Base-by-base conservation (phyloP, 2,797 vertebrate genomes). In the Gephyroberyx darwinii region DNA sequence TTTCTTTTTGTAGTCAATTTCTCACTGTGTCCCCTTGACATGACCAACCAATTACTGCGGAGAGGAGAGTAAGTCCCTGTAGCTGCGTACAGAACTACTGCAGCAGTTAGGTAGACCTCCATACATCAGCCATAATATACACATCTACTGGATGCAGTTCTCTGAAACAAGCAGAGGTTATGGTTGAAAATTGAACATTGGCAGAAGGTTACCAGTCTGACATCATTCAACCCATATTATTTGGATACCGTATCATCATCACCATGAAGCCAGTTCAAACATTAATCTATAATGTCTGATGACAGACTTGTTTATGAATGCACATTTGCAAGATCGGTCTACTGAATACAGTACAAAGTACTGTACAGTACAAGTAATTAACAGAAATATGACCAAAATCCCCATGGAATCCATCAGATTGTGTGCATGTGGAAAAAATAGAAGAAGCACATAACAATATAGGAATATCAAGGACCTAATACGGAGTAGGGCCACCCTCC, bases 1-100 rank as follows among this genome's bases (percentile, higher is more conserved):
- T 88, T 85, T 87, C 85, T 84, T 71, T 76, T 78, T 74, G 73
- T 81, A 67, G 72, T 91, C 87, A 84, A 83, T 90, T 89, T 88
- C 84, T 89, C 72, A 84, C 77, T 73, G 80, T 69, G 87, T 84
- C 77, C 86, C 82, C 75, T 62, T 85, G 83, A 88, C 83, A 76
- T 77, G 78, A 80, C 86, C 82, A 50, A 81, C 84, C 90, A 91
- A 91, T 92, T 90, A 91, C 80, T 79, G 88, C 1, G 69, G 79
- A 60, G 67, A 85, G 78, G 60, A 77, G 75, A 81, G 75, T 74
- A 56, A 70, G 75, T 41, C 52, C 39, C 51, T 56, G 53, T 37
- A 31, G 3, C 71, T 41, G 64, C 78, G 59, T 52, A 53, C 70
- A 71, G 60, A 41, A 45, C 67, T 60, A 78, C 77, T 73, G n/a